Percentiles rank a stretch among this genome's conserved stretches.
phyloP scores from a whole-genome alignment of 1,140 invertebrate species.

The Nasonia vitripennis region DNA sequence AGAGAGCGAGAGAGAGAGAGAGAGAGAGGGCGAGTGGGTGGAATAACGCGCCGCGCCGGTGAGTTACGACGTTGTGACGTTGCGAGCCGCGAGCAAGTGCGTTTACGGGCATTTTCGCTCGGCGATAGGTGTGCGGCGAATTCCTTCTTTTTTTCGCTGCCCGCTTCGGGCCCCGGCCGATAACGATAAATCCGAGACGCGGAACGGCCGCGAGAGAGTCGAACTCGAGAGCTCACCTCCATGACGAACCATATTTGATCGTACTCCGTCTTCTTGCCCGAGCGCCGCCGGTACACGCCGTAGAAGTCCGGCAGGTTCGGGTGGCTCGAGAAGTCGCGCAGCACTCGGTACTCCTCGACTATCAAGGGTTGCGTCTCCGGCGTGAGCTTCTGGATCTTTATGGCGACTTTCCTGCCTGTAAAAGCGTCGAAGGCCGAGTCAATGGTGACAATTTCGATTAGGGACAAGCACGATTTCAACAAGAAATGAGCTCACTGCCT shows the following conservation, averaged over 20 bases:
- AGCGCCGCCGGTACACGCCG: constrained; percentile 85
- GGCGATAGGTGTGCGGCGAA: constrained; percentile 44
- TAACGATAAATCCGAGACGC: constrained; percentile 45
- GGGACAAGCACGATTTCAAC: too few relatives aligned
- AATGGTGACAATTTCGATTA: not conserved
- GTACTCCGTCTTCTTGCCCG: constrained; percentile 74
- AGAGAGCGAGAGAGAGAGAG: constrained; percentile 42
- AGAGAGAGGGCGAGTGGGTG: constrained; percentile 53
- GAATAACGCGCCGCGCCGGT: constrained; percentile 50
- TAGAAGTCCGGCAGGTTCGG: constrained; percentile 90
- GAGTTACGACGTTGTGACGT: constrained; percentile 61
- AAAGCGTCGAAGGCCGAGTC: not conserved
- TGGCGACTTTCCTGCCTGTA: constrained; percentile 81
- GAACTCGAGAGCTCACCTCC: constrained; percentile 80
- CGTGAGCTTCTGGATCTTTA: constrained; percentile 87
- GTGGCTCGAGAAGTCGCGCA: constrained; percentile 85
- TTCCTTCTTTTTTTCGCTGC: not conserved
- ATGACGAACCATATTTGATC: constrained; percentile 93
- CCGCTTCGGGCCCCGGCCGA: not conserved
- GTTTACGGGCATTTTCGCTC: constrained; percentile 50
- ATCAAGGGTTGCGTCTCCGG: constrained; percentile 83
- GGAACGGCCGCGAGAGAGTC: constrained; percentile 14
- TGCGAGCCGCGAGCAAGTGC: constrained; percentile 38
- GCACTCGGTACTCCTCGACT: constrained; percentile 89
- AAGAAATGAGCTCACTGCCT: constrained; percentile 70